These are phyloP conservation scores for Montipora sp. DNA, from an alignment of 64 coral and sea anemone genomes.

Conservation along the genomic window DNA sequence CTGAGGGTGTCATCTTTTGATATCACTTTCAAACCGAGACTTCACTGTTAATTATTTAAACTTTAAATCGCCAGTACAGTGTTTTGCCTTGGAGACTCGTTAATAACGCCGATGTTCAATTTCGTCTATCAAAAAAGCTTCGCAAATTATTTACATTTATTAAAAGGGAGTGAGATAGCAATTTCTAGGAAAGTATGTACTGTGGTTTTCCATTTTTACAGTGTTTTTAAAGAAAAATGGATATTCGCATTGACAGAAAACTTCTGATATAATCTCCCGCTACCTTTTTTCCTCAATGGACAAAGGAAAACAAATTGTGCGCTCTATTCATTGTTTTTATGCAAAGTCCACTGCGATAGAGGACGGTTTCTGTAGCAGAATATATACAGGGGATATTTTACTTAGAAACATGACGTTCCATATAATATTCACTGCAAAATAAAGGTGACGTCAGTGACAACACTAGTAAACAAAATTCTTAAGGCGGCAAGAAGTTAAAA, in stretches of 20 bases:
- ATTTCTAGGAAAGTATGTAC: background rate
- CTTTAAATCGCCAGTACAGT: background rate
- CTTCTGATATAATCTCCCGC: background rate
- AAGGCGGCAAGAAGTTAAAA: background rate
- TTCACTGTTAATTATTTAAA: slow-evolving; percentile 22
- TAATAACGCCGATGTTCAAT: background rate
- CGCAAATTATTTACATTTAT: background rate
- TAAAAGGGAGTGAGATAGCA: no score
- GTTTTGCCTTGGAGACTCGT: background rate
- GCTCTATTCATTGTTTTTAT: background rate
- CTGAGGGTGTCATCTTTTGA: background rate
- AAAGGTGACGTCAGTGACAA: slow-evolving; percentile 17
- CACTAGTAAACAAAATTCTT: background rate
- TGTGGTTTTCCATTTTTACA: background rate
- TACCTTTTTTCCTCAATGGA: background rate
- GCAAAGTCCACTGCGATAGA: background rate
- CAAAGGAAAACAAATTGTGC: no score
- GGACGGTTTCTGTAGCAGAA: background rate
- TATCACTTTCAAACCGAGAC: background rate
- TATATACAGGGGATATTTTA: background rate
- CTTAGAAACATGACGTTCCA: background rate
- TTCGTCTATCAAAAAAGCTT: background rate
- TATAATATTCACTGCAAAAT: slow-evolving; percentile 30
- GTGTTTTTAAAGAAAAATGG: background rate
- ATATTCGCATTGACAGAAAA: slow-evolving; percentile 8